A percentile compares a stretch with the other conserved stretches of the same genome.
phyloP scores from a whole-genome alignment of 2,888 invertebrate genomes.

The Limnephilus rhombicus region DNA sequence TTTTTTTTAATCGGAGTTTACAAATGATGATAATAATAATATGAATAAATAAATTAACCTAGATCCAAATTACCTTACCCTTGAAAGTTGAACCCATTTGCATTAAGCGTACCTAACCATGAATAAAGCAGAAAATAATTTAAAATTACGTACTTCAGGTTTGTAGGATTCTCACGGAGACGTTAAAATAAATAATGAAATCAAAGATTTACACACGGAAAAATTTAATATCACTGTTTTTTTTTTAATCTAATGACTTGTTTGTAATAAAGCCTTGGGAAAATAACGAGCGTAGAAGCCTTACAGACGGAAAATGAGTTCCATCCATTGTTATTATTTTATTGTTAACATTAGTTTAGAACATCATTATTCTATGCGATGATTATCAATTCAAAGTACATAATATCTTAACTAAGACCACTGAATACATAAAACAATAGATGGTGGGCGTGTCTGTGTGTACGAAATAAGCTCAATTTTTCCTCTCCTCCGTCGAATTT shows the following conservation, averaged over 20 bases:
- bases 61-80: not conserved
- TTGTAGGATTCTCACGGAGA: not conserved
- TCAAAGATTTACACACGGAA: constrained; percentile 1
- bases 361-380: not conserved
- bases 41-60: not conserved
- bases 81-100: not conserved
- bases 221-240: not conserved
- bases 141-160: not conserved
- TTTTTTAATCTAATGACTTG: not conserved
- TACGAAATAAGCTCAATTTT: no score
- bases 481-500: no score
- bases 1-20: not conserved
- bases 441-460: no score
- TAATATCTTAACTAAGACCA: not conserved
- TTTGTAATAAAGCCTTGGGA: not conserved
- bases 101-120: not conserved
- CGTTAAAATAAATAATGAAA: not conserved
- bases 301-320: not conserved
- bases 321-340: not conserved
- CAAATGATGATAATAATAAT: not conserved
- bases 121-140: not conserved
- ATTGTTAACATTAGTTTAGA: not conserved
- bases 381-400: not conserved
- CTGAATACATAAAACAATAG: no score
- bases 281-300: not conserved